A percentile compares a stretch with the other conserved stretches of the same genome.
Evolutionary conservation across 1,140 invertebrate genomes (phyloP).

Genomic region (Zaprionus gabonicus): DNA sequence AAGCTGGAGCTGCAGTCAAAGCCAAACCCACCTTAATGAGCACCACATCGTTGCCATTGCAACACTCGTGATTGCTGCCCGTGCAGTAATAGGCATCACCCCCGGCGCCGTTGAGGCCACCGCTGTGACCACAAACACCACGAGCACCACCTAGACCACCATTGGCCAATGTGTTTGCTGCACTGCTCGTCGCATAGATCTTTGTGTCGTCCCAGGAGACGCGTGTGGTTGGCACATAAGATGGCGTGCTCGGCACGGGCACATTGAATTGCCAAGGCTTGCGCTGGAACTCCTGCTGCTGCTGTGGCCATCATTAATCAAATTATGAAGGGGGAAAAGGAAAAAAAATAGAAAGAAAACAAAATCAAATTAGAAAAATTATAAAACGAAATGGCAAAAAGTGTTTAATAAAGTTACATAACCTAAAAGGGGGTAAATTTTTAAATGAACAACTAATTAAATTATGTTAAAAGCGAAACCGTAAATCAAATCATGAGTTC

Average conservation of each 20-base stretch:
- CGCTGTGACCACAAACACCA: constrained; percentile 24
- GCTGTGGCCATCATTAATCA: constrained; percentile 15
- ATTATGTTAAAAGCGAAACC: not conserved
- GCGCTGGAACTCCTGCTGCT: constrained; percentile 59
- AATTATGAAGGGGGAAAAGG: constrained; percentile 10
- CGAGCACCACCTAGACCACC: not conserved
- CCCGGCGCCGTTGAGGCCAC: constrained; percentile 33
- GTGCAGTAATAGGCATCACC: constrained; percentile 79
- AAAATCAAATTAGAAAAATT: constrained; percentile 35
- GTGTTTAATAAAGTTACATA: not conserved
- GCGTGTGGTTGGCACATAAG: constrained; percentile 80
- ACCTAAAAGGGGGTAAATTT: not conserved
- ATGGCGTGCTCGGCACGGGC: constrained; percentile 78
- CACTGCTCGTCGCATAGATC: constrained; percentile 67
- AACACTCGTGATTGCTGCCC: constrained; percentile 81
- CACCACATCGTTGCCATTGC: constrained; percentile 82
- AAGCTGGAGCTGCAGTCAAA: not conserved
- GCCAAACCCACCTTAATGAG: constrained; percentile 79
- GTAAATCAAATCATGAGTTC: not conserved
- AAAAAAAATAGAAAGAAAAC: constrained; percentile 6
- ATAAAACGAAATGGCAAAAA: constrained; percentile 37
- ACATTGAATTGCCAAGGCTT: constrained; percentile 79
- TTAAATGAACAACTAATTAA: not conserved
- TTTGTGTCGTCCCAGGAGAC: constrained; percentile 84
- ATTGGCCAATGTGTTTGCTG: constrained; percentile 21